phyloP scores from a whole-genome alignment of 2,113 vertebrate species.

The Butorides virescens region DNA sequence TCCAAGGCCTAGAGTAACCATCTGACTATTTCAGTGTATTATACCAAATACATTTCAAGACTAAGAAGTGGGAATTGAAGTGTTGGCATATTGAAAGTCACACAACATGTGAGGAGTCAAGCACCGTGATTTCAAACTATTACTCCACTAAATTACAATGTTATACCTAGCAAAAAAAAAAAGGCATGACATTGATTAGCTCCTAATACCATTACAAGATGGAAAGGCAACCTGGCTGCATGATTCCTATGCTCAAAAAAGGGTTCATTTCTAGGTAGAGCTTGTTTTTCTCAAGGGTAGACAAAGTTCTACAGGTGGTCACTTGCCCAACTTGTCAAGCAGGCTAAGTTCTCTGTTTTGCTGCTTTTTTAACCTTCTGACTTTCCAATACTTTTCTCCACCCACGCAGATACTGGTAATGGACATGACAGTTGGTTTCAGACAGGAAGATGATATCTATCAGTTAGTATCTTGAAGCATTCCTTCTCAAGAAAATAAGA shows the following conservation, averaged over 20 bases:
- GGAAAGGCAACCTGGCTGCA: background rate
- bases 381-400: background rate
- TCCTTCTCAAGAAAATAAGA: background rate
- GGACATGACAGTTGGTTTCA: background rate
- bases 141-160: background rate
- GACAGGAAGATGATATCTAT: background rate
- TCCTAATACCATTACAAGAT: background rate
- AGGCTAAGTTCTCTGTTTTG: background rate
- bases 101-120: background rate
- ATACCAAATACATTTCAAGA: background rate
- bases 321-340: background rate
- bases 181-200: rapidly evolving
- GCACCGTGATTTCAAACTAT: background rate
- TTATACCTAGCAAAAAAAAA: background rate
- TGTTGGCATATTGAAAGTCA: background rate
- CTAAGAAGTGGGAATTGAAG: background rate
- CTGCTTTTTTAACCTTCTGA: background rate
- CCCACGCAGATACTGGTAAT: background rate
- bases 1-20: background rate
- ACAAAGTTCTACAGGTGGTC: background rate
- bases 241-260: background rate
- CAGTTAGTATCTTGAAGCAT: background rate
- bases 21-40: background rate
- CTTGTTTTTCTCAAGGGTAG: background rate
- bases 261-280: background rate